Evolutionary conservation across 2,797 vertebrate genomes (phyloP), one percentile per base, ranked within the genome.

Genomic region (Rhynchotus rufescens): DNA sequence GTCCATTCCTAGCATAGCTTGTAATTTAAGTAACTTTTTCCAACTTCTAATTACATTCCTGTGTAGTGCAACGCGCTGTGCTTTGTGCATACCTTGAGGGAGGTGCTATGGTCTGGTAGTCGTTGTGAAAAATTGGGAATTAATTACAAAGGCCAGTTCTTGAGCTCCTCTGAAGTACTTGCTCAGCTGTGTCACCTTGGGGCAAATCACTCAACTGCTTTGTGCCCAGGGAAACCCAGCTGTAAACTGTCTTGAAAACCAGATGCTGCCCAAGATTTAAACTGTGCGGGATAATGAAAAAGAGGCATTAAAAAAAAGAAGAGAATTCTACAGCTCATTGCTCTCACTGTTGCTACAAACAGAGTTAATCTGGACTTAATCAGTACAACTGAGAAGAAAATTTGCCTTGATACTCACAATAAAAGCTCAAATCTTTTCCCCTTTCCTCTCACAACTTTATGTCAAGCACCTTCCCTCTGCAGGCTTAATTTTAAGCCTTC

Each of bases 171-270:
- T 75, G 26, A 6, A 80, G 79, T 16, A 52, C 81, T 91, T 78
- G 62, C 90, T 91, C 93, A 90, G 93, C 94, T 92, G 84, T 79
- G 84, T 74, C 73, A 95, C 94, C 93, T 51, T 61, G 81, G 88
- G 90, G 93, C 84, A 84, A 67, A 89, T 90, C 91, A 74, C 67
- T 95, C 73, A 16, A 8, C 69, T 93, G 88, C 81, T 90, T 57
- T 76, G 76, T 90, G 91, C 84, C 95, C 91, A 66, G 80, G 80
- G 16, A 91, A 80, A 88, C 13, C 86, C 91, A 87, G 93, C 90
- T 93, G 86, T 6, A 93, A 95, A 85, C 38, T 84, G 80, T 85
- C 93, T 67, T 80, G 64, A 69, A 89, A 96, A 92, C 4, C 95
- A 96, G 91, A 87, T 93, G 95, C 84, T 90, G 88, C 80, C 44